Percentiles rank a stretch among this genome's conserved stretches.
Evolutionary conservation across 2,888 invertebrate genomes (phyloP).

Genomic region (Temnothorax rugatulus): DNA sequence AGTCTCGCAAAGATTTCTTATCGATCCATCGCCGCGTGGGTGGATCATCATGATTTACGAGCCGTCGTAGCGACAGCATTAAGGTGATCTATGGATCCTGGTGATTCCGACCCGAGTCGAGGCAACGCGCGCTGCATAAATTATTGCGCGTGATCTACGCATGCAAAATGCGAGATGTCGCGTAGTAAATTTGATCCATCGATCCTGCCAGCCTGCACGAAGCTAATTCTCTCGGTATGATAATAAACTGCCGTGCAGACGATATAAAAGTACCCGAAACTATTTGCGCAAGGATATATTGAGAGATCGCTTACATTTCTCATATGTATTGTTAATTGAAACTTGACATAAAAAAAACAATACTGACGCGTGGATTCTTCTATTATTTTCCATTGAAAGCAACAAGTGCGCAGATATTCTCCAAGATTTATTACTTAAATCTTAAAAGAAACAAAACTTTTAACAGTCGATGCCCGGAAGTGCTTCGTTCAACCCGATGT

Average conservation of each 20-base stretch:
- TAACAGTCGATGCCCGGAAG: too few species aligned
- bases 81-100: conserved; percentile 75
- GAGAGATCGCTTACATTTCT: neutral
- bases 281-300: conserved; percentile 10
- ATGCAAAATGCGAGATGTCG: conserved; percentile 46
- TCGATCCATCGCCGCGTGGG: conserved; percentile 68
- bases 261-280: neutral
- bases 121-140: conserved; percentile 35
- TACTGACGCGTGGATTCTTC: too few species aligned
- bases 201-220: conserved; percentile 24
- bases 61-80: conserved; percentile 73
- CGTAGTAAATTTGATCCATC: conserved; percentile 49
- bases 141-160: conserved; percentile 66
- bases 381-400: too few species aligned
- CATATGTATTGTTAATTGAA: too few species aligned
- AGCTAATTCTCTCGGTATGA: conserved; percentile 25
- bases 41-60: conserved; percentile 73
- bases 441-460: too few species aligned
- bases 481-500: too few species aligned
- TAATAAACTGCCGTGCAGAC: conserved; percentile 22
- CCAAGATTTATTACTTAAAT: too few species aligned
- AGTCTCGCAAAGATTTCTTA: conserved; percentile 63
- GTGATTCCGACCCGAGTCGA: conserved; percentile 53
- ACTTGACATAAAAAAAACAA: too few species aligned
- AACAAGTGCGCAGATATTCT: too few species aligned